phyloP scores from a whole-genome alignment of 2,113 vertebrate genomes.

The Anhinga anhinga region DNA sequence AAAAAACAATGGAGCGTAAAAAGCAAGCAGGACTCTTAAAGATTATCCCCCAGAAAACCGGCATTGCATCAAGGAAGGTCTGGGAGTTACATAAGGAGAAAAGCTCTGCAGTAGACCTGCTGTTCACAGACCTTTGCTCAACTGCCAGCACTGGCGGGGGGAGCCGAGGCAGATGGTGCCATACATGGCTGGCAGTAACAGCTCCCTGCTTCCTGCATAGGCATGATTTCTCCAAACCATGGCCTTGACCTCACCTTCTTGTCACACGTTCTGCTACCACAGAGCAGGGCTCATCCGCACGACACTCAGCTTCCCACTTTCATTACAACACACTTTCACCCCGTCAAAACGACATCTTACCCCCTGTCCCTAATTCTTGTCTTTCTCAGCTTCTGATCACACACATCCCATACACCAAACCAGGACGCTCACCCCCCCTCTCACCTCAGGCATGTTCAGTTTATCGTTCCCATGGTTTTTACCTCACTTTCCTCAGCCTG shows the following conservation, averaged over 20 bases:
- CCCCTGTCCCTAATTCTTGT: not conserved
- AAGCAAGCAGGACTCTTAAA: slow-evolving; percentile 60
- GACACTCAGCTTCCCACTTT: not conserved
- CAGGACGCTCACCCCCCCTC: not conserved
- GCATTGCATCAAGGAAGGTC: not conserved
- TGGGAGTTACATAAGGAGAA: slow-evolving; percentile 60
- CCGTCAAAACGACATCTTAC: not conserved
- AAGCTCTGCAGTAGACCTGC: not conserved
- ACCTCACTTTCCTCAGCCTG: not conserved
- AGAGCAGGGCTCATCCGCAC: not conserved
- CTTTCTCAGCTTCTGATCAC: not conserved
- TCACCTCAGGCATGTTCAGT: not conserved
- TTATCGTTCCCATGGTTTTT: not conserved
- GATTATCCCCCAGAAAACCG: slow-evolving; percentile 21
- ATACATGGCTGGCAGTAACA: not conserved
- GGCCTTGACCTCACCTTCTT: slow-evolving; percentile 27
- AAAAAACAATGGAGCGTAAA: slow-evolving; percentile 72
- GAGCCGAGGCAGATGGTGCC: slow-evolving; percentile 46
- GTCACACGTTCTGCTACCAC: not conserved
- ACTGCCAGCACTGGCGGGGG: slow-evolving; percentile 22
- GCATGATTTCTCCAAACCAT: not conserved
- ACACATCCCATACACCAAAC: not conserved
- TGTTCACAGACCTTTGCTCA: slow-evolving; percentile 22
- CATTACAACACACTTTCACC: not conserved
- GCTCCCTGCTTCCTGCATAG: not conserved